phyloP scores from a whole-genome alignment of 2,113 vertebrate genomes.

The Cyanoliseus patagonus region DNA sequence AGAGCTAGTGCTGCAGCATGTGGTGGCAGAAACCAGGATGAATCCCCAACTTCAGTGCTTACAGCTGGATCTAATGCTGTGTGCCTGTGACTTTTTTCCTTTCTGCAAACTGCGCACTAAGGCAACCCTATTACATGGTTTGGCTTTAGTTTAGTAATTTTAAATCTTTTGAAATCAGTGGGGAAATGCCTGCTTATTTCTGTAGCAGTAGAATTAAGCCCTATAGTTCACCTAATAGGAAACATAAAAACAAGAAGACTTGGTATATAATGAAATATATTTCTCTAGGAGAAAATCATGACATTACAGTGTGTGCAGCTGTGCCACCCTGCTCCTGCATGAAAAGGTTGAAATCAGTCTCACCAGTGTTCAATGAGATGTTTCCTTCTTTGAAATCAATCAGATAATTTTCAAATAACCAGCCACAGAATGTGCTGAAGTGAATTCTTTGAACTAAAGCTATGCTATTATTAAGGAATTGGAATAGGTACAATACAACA shows the following conservation, averaged over 20 bases:
- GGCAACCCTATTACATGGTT: not conserved
- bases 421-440: not conserved
- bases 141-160: not conserved
- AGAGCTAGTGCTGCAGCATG: accelerated
- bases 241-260: not conserved
- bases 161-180: not conserved
- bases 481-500: not conserved
- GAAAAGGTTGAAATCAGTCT: not conserved
- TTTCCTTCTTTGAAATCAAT: not conserved
- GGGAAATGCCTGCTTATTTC: not conserved
- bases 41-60: accelerated
- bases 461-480: not conserved
- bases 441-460: not conserved
- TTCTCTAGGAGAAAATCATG: not conserved
- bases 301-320: not conserved
- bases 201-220: not conserved
- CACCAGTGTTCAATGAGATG: accelerated
- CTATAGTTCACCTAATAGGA: not conserved
- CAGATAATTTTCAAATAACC: not conserved
- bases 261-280: not conserved
- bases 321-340: not conserved
- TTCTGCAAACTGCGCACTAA: not conserved
- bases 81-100: not conserved
- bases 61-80: not conserved
- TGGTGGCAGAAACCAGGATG: not conserved